Base-by-base conservation (phyloP, 2,888 invertebrate genomes). In the Rhingia rostrata region DNA sequence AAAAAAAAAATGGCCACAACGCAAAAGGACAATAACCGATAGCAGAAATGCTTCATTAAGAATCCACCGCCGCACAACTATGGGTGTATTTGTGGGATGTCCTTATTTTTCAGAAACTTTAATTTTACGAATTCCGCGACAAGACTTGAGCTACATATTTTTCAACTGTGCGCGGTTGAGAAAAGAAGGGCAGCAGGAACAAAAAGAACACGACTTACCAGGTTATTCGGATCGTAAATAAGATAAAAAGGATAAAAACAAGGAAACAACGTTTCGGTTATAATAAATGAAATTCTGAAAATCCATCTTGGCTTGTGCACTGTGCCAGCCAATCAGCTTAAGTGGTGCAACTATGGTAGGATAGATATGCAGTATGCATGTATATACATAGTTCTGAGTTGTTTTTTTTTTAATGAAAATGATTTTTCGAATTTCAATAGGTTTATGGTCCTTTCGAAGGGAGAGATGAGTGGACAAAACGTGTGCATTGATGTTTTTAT, bases 1-100 rank as follows among this genome's bases (percentile, higher is more conserved):
- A 39, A 1, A 6, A 58, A 66, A 37, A 14, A 32, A 43, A 45
- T 35, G 30, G 12, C 45, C 39, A 49, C 32, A 58, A 45, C 32
- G 53, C n/a, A 67, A 83, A 83, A 79, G 79, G 67, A 83, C 83
- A 83, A 83, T 79, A 83, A 83, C 83, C 73, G 73, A 79, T 69
- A 63, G 67, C 63, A 73, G 63, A 53, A 73, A 72, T 67, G 66
- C 67, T 79, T 79, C 73, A 83, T 79, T 83, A 83, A 66, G 73
- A 33, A 39, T 22, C 35, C 72, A 39, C 9, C 41, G 49, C 32
- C 22, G 22, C 22, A 22, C 22, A 22, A 22, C 22, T 22, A 39
- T 22, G 45, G 12, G 39, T 33, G 41, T 6, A 47, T 39, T 58
- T 39, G 45, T 37, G 73, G 39, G n/a, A 56, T 72, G 67, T 61